A percentile compares a stretch with the other conserved stretches of the same genome.
phyloP scores from a whole-genome alignment of 2,888 invertebrate genomes.

The Bombyx huttoni region DNA sequence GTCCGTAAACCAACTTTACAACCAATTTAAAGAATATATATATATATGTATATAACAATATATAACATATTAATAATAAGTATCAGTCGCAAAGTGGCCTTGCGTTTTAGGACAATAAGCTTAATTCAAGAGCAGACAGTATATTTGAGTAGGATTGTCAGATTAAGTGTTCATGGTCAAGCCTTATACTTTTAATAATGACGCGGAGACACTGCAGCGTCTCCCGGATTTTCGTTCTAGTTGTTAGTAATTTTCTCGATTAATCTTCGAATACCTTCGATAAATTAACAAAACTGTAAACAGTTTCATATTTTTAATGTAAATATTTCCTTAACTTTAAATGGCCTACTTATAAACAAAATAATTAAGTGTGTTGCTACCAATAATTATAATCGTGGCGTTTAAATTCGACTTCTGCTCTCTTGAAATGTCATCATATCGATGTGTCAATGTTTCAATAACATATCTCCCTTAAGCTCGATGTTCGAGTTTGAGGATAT shows the following conservation, averaged over 20 bases:
- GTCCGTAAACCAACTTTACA: too few species aligned
- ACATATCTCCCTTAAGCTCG: background rate
- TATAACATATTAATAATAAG: too few species aligned
- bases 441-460: constrained; percentile 12
- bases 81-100: background rate
- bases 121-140: background rate
- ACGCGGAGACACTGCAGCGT: background rate
- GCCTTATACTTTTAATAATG: background rate
- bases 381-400: constrained; percentile 19
- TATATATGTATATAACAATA: too few species aligned
- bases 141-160: background rate
- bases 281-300: constrained; percentile 39
- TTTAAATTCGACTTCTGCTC: constrained; percentile 49
- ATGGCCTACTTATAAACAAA: constrained; percentile 50
- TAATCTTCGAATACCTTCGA: constrained; percentile 58
- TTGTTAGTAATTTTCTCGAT: constrained; percentile 61
- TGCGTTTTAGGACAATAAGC: background rate
- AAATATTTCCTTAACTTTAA: constrained; percentile 62
- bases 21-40: too few species aligned
- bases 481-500: background rate
- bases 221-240: constrained; percentile 30
- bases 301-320: constrained; percentile 62
- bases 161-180: background rate
- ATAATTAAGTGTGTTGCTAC: constrained; percentile 57
- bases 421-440: constrained; percentile 30